These are phyloP conservation scores for Drosophila multiciliata DNA, from an alignment of 2,888 invertebrate genomes.

Conservation along the genomic window DNA sequence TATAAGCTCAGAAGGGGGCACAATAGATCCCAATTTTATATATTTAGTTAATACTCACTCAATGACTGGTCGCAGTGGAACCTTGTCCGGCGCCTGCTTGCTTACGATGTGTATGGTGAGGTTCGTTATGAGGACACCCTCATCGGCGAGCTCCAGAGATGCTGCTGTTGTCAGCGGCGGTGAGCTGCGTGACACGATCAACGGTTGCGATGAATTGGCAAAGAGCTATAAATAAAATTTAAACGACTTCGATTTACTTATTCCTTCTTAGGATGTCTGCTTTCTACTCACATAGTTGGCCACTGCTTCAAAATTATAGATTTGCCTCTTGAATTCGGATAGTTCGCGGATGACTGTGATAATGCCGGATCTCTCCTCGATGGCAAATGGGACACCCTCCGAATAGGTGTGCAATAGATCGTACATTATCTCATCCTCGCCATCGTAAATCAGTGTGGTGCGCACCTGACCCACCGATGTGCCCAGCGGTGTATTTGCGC, in stretches of 20 bases:
- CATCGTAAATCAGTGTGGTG: slow-evolving; percentile 90
- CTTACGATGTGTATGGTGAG: slow-evolving; percentile 93
- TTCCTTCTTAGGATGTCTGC: rapidly evolving
- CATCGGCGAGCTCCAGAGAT: slow-evolving; percentile 84
- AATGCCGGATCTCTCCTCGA: slow-evolving; percentile 94
- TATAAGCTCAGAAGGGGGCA: no score
- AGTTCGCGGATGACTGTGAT: slow-evolving; percentile 93
- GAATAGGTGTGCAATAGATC: slow-evolving; percentile 94
- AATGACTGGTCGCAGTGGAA: slow-evolving; percentile 83
- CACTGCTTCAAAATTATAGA: slow-evolving; percentile 93
- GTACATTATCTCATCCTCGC: slow-evolving; percentile 88
- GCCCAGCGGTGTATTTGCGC: slow-evolving; percentile 93
- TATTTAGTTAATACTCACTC: slow-evolving; percentile 72
- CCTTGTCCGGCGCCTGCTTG: slow-evolving; percentile 88
- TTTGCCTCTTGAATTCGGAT: slow-evolving; percentile 88
- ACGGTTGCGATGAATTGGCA: slow-evolving; percentile 77
- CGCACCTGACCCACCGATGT: slow-evolving; percentile 94
- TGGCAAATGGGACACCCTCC: slow-evolving; percentile 96
- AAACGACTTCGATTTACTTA: background rate
- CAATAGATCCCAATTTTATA: no score
- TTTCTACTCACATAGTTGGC: slow-evolving; percentile 86
- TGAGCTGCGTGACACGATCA: slow-evolving; percentile 72
- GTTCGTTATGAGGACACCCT: slow-evolving; percentile 91
- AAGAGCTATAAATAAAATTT: slow-evolving; percentile 68
- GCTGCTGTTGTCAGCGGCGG: slow-evolving; percentile 78